Evolutionary conservation across 2,113 vertebrate genomes (phyloP).

Genomic region (Ptyas mucosa): DNA sequence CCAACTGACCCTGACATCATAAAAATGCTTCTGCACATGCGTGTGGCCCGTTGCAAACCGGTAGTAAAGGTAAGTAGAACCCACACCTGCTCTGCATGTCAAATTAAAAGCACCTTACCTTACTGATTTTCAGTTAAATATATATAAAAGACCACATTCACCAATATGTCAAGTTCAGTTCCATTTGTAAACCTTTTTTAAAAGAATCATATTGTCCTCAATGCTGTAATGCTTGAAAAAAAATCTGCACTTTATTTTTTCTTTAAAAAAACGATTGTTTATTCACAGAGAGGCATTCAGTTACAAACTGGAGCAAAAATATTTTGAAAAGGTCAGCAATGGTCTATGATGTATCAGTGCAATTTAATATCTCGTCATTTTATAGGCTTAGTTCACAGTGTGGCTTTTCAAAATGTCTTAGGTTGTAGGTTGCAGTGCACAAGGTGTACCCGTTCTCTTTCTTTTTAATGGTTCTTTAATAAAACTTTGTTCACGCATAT

Average conservation of each 20-base stretch:
- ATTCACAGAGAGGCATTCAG: slow-evolving; percentile 61
- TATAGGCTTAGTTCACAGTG: background rate
- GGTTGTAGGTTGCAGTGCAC: background rate
- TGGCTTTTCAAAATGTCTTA: background rate
- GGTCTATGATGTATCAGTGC: background rate
- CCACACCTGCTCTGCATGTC: background rate
- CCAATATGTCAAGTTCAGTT: slow-evolving; percentile 42
- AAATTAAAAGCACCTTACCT: background rate
- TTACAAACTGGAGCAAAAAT: slow-evolving; percentile 52
- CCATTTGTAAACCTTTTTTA: slow-evolving; percentile 49
- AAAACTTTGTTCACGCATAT: background rate
- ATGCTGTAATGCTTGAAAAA: slow-evolving; percentile 54
- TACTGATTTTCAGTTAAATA: background rate
- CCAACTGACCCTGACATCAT: too few species aligned
- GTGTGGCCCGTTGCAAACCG: too few species aligned
- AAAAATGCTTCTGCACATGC: too few species aligned
- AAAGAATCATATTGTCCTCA: slow-evolving; percentile 45
- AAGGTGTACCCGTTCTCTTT: background rate
- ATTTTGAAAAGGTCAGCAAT: slow-evolving; percentile 33
- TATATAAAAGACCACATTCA: slow-evolving; percentile 54
- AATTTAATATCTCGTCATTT: slow-evolving; percentile 8
- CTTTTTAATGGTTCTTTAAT: background rate
- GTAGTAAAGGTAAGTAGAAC: too few species aligned
- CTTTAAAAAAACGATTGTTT: slow-evolving; percentile 63
- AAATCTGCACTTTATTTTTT: slow-evolving; percentile 70